Evolutionary conservation across 2,797 vertebrate species (phyloP).

Genomic region (Mallotus villosus): DNA sequence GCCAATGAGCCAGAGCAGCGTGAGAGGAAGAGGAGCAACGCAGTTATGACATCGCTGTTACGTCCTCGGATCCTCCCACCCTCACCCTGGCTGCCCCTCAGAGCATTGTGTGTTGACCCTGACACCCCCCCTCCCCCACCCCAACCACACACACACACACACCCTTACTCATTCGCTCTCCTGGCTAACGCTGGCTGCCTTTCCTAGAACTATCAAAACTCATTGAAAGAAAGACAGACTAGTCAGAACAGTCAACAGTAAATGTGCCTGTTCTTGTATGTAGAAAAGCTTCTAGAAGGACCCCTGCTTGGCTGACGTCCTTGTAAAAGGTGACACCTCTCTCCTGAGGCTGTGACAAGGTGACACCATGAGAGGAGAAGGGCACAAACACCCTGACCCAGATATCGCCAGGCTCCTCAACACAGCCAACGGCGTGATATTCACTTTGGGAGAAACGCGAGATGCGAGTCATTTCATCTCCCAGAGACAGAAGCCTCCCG

Average conservation of each 20-base stretch:
- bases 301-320: no score
- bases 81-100: constrained; percentile 41
- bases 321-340: no score
- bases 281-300: no score
- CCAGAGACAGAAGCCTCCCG: not conserved
- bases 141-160: constrained; percentile 31
- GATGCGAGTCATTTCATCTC: not conserved
- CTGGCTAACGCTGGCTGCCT: constrained; percentile 39
- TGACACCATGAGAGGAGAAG: no score
- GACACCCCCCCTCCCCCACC: constrained; percentile 33
- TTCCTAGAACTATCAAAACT: constrained; percentile 22
- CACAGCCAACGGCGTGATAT: no score
- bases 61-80: constrained; percentile 58
- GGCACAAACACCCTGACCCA: no score
- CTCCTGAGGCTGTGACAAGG: no score
- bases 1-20: constrained; percentile 56
- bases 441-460: no score
- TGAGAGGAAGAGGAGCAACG: constrained; percentile 51
- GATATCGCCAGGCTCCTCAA: no score
- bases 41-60: constrained; percentile 62
- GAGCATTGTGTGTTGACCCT: constrained; percentile 32
- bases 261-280: no score
- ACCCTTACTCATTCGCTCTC: constrained; percentile 37
- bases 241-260: no score
- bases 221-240: no score